Percentiles rank a stretch among this genome's conserved stretches.
Conservation (phyloP, 2,797 vertebrate genomes). For the Gambelia wislizenii region DNA sequence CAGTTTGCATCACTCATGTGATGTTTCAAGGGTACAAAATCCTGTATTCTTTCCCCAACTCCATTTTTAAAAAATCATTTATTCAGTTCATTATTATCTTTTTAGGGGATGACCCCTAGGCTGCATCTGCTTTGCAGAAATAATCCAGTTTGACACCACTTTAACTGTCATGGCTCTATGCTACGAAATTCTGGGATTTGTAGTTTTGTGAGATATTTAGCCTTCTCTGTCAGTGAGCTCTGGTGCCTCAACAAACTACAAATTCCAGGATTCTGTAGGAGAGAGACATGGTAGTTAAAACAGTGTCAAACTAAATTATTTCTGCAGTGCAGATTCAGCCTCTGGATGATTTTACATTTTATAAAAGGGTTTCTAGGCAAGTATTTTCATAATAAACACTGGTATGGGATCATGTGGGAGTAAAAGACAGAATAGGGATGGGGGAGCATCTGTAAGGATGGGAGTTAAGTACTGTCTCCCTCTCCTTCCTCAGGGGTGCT, state of each 20-base stretch:
- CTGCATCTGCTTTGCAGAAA: too few relatives aligned
- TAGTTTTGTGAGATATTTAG: too few relatives aligned
- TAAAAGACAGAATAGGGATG: neutral
- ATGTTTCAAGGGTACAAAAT: neutral
- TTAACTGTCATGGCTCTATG: too few relatives aligned
- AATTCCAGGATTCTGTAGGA: too few relatives aligned
- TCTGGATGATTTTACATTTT: constrained; percentile 46
- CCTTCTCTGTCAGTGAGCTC: too few relatives aligned
- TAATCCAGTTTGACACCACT: too few relatives aligned
- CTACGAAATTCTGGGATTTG: too few relatives aligned
- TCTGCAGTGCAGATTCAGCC: too few relatives aligned
- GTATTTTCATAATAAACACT: neutral
- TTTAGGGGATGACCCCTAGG: neutral
- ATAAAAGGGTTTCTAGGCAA: neutral
- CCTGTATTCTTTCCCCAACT: neutral
- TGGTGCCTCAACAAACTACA: too few relatives aligned
- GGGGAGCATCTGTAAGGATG: neutral
- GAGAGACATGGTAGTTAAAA: too few relatives aligned
- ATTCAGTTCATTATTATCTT: neutral
- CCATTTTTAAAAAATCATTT: neutral
- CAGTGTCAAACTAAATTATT: too few relatives aligned
- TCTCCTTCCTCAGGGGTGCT: neutral
- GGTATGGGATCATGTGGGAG: neutral
- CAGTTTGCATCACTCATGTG: neutral
- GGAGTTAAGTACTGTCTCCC: neutral